Evolutionary conservation across 2,113 vertebrate species (phyloP).

Genomic region (Cyprinodon brontotheroides): DNA sequence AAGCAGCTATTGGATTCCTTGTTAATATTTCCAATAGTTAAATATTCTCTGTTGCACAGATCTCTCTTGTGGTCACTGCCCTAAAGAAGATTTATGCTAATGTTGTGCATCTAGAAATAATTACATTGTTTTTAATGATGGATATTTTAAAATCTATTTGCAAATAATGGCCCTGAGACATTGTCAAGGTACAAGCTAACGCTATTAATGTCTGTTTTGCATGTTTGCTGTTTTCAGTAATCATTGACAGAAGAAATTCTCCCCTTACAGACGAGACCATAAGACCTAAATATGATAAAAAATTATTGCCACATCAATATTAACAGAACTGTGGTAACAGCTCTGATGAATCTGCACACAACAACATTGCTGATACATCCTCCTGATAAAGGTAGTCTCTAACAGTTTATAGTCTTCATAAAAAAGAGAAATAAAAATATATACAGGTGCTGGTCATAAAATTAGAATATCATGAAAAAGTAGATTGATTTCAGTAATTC

Average conservation of each 20-base stretch:
- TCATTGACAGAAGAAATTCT: no score
- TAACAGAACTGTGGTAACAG: background rate
- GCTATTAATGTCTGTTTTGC: no score
- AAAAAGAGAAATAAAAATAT: no score
- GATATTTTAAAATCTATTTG: background rate
- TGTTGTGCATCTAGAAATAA: background rate
- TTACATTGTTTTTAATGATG: background rate
- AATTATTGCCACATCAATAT: no score
- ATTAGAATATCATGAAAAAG: no score
- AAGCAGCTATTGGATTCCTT: background rate
- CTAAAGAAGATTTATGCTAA: background rate
- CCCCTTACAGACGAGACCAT: no score
- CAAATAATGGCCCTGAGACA: no score
- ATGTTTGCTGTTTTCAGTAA: no score
- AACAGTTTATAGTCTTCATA: background rate
- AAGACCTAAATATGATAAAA: no score
- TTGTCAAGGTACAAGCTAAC: no score
- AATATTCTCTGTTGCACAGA: background rate
- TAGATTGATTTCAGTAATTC: no score
- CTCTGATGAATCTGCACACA: background rate
- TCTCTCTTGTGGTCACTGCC: background rate
- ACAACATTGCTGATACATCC: background rate
- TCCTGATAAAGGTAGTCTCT: background rate
- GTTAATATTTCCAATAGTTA: background rate
- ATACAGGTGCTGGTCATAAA: no score